Percentiles rank a stretch among this genome's conserved stretches.
phyloP scores from a whole-genome alignment of 2,888 invertebrate genomes.

The Nezara viridula region DNA sequence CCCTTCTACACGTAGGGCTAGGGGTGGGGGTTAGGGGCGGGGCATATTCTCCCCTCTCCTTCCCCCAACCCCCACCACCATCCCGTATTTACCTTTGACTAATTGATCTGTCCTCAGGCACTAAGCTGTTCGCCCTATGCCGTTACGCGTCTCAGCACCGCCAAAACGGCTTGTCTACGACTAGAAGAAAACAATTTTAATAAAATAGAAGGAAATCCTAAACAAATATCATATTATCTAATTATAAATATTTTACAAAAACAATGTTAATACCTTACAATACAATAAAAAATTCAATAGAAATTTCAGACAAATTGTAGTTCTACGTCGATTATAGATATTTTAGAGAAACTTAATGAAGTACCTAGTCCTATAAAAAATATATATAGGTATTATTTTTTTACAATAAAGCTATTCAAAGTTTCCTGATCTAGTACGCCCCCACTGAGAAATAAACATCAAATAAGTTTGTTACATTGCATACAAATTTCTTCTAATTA shows the following conservation, averaged over 20 bases:
- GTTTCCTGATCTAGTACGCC: too few species aligned
- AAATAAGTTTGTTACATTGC: too few species aligned
- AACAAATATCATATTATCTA: not conserved
- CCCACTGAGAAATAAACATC: too few species aligned
- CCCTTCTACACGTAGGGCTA: not conserved
- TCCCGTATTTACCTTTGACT: conserved; percentile 54
- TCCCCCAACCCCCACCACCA: conserved; percentile 28
- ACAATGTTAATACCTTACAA: not conserved
- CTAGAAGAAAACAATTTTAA: not conserved
- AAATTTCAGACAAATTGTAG: too few species aligned
- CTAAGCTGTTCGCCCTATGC: conserved; percentile 3
- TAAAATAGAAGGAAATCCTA: not conserved
- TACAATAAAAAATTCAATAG: too few species aligned
- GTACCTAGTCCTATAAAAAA: too few species aligned
- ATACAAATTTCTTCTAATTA: too few species aligned
- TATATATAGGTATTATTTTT: too few species aligned
- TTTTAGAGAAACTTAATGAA: too few species aligned
- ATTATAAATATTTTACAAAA: not conserved
- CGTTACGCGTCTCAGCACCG: not conserved
- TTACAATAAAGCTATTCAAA: too few species aligned
- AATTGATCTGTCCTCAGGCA: conserved; percentile 52
- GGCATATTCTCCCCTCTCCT: conserved; percentile 18
- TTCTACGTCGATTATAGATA: too few species aligned
- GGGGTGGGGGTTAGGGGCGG: conserved; percentile 38
- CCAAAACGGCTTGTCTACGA: not conserved